Conservation (phyloP, 2,113 vertebrate genomes). For the Orthochromis malagaraziensis region DNA sequence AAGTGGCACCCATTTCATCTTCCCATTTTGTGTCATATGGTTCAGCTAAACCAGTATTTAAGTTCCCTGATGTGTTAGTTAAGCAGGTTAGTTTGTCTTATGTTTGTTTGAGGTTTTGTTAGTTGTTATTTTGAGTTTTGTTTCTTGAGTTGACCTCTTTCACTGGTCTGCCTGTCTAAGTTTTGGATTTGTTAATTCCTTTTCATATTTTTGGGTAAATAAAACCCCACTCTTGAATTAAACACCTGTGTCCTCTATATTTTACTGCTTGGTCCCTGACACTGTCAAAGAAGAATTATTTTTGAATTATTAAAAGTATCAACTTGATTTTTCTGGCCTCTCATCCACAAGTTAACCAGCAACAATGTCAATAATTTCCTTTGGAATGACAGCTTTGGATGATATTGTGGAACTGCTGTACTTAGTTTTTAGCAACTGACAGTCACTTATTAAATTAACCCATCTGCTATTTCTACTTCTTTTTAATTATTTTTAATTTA, state of each 20-base stretch:
- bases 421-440: background rate
- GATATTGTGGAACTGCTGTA: background rate
- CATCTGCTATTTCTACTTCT: background rate
- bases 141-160: background rate
- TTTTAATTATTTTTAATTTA: accelerated
- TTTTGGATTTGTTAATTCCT: background rate
- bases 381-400: background rate
- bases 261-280: background rate
- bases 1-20: background rate
- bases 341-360: background rate
- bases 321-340: background rate
- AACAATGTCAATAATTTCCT: background rate
- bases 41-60: background rate
- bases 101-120: background rate
- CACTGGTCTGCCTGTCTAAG: background rate
- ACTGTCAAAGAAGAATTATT: background rate
- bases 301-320: background rate
- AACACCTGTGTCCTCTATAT: background rate
- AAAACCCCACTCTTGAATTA: background rate
- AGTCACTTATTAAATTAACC: background rate
- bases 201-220: background rate
- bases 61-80: background rate
- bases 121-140: background rate
- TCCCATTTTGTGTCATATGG: background rate
- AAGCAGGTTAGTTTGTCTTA: background rate